Conservation (phyloP, 1,140 invertebrate species). For the Platorchestia sp. region DNA sequence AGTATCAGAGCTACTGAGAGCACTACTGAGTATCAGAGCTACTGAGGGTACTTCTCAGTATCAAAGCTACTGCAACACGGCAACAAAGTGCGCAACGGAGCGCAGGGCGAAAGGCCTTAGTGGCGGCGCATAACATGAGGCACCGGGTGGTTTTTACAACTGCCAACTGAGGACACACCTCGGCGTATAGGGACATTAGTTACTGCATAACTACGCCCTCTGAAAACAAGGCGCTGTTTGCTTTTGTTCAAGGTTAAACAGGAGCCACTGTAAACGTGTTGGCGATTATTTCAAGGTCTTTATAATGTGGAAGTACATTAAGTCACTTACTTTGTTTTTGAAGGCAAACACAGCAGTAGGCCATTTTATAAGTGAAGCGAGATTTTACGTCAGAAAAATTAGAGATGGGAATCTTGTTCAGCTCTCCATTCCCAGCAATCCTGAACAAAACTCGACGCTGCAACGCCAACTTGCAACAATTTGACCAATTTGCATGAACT, state of each 20-base stretch:
- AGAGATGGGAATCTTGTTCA: neutral
- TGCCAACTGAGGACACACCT: neutral
- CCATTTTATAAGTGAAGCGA: neutral
- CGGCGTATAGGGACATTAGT: neutral
- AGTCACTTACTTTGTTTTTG: neutral
- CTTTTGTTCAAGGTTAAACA: too few relatives aligned
- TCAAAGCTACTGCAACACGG: neutral
- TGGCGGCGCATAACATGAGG: neutral
- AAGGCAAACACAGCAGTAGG: neutral
- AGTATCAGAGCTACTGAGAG: too few relatives aligned
- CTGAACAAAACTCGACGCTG: neutral
- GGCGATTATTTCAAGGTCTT: neutral
- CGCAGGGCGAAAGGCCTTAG: neutral
- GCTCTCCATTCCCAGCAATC: too few relatives aligned
- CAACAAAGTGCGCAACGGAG: neutral
- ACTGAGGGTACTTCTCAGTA: too few relatives aligned
- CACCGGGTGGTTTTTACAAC: neutral
- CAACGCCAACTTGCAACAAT: neutral
- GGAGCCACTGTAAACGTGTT: neutral
- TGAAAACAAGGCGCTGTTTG: neutral
- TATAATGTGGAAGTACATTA: neutral
- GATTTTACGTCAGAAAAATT: neutral
- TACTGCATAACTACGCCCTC: neutral
- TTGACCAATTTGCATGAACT: neutral
- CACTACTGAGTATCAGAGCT: too few relatives aligned